Percentiles rank a stretch among this genome's conserved stretches.
Evolutionary conservation across 37 sponge, comb jelly and placozoan genomes (phyloP).

Genomic region (Geodia barretti): DNA sequence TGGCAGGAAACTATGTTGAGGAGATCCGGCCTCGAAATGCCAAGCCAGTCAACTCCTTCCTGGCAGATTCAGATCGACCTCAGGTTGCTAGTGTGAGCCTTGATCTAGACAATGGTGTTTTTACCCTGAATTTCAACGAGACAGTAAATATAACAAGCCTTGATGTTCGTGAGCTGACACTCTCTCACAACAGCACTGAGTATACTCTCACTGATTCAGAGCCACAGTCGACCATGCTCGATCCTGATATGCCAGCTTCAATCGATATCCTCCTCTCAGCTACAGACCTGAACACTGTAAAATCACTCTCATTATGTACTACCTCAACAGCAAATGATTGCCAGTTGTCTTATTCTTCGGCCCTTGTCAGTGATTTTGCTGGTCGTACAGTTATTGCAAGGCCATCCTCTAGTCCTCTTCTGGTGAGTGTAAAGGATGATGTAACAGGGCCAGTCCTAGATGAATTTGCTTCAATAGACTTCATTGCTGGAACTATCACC

Average conservation of each 20-base stretch:
- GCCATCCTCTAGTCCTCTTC: constrained; percentile 33
- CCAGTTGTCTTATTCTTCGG: constrained; percentile 45
- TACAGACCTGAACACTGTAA: constrained; percentile 65
- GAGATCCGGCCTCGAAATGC: constrained; percentile 66
- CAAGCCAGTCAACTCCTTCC: constrained; percentile 30
- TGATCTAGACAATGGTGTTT: constrained; percentile 57
- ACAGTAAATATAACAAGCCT: constrained; percentile 53
- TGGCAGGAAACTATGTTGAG: constrained; percentile 69
- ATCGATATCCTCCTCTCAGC: constrained; percentile 22
- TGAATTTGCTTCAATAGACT: constrained; percentile 68
- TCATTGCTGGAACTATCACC: constrained; percentile 51
- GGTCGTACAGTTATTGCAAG: constrained; percentile 42
- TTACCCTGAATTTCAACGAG: constrained; percentile 74
- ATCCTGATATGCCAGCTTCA: constrained; percentile 9
- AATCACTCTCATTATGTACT: constrained; percentile 48
- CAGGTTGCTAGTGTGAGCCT: constrained; percentile 35
- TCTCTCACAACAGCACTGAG: constrained; percentile 1
- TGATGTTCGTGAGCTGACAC: constrained; percentile 30
- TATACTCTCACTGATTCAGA: constrained; percentile 50
- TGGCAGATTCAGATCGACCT: constrained; percentile 57
- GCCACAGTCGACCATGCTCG: background rate
- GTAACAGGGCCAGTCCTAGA: constrained; percentile 61
- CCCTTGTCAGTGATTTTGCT: constrained; percentile 54
- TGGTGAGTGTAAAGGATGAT: constrained; percentile 51
- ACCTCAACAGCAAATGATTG: constrained; percentile 24